Evolutionary conservation across 2,797 vertebrate species (phyloP), one percentile per base, ranked within the genome.

Genomic region (Dendrocincla tyrannina): DNA sequence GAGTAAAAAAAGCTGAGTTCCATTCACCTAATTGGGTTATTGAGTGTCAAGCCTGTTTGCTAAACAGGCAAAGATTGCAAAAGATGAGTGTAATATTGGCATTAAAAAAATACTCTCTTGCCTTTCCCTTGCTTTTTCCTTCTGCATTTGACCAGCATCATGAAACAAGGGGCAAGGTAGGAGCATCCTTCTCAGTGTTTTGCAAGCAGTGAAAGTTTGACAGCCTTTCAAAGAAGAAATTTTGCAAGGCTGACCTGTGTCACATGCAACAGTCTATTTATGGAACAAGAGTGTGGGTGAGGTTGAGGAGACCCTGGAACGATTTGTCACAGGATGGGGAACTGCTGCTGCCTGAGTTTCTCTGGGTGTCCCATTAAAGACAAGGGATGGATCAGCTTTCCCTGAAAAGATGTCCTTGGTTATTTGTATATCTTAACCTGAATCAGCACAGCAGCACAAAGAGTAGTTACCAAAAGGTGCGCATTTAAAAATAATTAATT

Each of bases 11-110:
- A n/a, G n/a, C n/a, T n/a, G n/a, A n/a, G 22, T 88, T 66, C 62
- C 60, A 42, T 92, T 95, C 91, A 72, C 35, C 53, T 95, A 92
- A 82, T 44, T 80, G 79, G 68, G 75, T 91, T 93, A 85, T 88
- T 88, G 80, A 93, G 47, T 75, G 60, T 81, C 82, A 91, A 86
- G 8, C 42, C 50, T 95, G 63, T 93, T 95, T 91, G 81, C 86
- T 91, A 77, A 46, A 46, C 20, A 46, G 44, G 44, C 44, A 46
- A 95, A 78, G 80, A 73, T 12, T 62, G 60, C 85, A 80, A 74
- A 91, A 93, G 28, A 66, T 28, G 42, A 91, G 27, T 30, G 53
- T 64, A 83, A 74, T 83, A 74, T 90, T 87, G 95, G 46, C 39
- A 55, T 75, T 77, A 1, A 39, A 82, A 78, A 82, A 53, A 44